Conservation (phyloP, 2,113 vertebrate species). For the Himantopus leucocephalus region DNA sequence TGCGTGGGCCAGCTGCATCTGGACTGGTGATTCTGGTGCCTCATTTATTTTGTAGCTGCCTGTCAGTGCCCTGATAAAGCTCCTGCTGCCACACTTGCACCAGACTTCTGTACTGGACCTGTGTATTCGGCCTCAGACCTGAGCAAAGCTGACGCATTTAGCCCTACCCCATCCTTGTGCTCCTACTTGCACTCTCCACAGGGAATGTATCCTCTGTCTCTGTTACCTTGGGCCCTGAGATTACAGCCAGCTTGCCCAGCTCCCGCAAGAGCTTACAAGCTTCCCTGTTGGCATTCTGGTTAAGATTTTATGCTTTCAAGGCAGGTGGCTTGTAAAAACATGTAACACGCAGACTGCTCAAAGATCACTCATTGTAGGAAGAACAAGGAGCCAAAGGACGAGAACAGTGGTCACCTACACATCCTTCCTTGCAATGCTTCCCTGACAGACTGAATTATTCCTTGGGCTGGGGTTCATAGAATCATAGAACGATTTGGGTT, state of each 20-base stretch:
- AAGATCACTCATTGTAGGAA: neutral
- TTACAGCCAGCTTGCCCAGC: neutral
- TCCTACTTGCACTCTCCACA: neutral
- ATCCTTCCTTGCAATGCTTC: neutral
- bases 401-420: neutral
- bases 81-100: neutral
- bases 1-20: neutral
- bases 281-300: neutral
- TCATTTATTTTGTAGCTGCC: neutral
- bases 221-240: neutral
- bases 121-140: neutral
- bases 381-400: neutral
- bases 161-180: neutral
- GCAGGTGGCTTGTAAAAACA: neutral
- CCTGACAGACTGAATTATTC: neutral
- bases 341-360: neutral
- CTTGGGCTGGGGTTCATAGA: neutral
- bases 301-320: neutral
- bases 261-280: neutral
- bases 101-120: neutral
- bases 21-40: neutral
- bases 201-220: neutral
- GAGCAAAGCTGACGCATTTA: neutral
- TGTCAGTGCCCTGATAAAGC: neutral
- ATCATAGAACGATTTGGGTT: no score